These are phyloP conservation scores for Athalia cordata DNA, from an alignment of 2,888 invertebrate species.

Conservation along the genomic window DNA sequence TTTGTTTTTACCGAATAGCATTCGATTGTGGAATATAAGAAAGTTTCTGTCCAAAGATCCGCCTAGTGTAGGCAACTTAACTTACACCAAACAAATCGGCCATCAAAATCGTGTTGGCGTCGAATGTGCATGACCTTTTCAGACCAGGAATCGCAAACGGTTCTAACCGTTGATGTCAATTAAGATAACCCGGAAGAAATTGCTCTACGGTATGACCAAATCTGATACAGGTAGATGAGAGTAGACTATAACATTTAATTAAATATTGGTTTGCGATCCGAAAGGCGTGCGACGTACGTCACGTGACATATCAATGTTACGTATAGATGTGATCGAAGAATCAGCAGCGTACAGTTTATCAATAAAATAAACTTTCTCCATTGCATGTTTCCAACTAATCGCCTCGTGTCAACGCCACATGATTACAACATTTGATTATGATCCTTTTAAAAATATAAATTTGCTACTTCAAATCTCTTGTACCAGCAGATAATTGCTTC, in stretches of 20 bases:
- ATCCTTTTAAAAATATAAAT: too few species aligned
- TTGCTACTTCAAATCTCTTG: neutral
- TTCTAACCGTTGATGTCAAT: neutral
- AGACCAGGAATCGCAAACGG: too few species aligned
- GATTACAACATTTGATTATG: too few species aligned
- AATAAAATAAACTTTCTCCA: constrained; percentile 35
- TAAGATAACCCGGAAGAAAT: neutral
- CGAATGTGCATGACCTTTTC: too few species aligned
- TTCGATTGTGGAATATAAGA: neutral
- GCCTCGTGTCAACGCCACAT: constrained; percentile 1
- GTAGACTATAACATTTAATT: neutral
- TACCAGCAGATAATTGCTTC: neutral
- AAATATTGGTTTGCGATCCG: neutral
- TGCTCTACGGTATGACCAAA: too few species aligned
- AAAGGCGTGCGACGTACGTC: neutral
- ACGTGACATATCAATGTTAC: neutral
- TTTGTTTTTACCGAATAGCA: too few species aligned
- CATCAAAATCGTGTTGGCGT: too few species aligned
- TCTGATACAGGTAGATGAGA: neutral
- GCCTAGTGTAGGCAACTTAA: constrained; percentile 5
- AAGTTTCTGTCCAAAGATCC: neutral
- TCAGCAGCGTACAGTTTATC: constrained; percentile 13
- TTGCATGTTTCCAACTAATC: constrained; percentile 25
- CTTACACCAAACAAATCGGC: neutral
- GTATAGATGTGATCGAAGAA: constrained; percentile 9